phyloP scores from a whole-genome alignment of 1,140 invertebrate species.

The Rhizoglyphus robini region DNA sequence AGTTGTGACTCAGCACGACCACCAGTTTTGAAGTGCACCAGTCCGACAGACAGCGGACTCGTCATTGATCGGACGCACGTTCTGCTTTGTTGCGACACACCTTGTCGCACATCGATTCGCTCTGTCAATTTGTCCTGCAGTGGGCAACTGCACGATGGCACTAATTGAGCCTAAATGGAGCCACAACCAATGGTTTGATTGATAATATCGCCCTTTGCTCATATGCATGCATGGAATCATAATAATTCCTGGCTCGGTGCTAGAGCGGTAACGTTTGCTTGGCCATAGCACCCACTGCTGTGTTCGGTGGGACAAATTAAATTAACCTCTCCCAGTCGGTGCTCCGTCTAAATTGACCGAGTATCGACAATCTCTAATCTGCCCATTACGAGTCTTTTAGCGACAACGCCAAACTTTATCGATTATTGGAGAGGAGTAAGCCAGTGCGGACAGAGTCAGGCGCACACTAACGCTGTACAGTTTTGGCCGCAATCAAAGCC shows the following conservation, averaged over 20 bases:
- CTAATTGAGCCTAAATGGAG: constrained; percentile 7
- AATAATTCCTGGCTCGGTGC: too few relatives aligned
- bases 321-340: constrained; percentile 11
- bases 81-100: neutral
- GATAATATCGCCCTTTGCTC: neutral
- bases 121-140: neutral
- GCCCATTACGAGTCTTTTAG: neutral
- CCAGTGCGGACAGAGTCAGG: too few relatives aligned
- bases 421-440: neutral
- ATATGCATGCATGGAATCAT: neutral
- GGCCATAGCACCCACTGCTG: neutral
- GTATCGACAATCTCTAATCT: neutral
- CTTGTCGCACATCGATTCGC: constrained; percentile 2
- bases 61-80: neutral
- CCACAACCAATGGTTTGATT: neutral
- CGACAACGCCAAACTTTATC: constrained; percentile 11
- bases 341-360: constrained; percentile 2
- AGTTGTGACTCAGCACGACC: too few relatives aligned
- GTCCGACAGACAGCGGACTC: too few relatives aligned
- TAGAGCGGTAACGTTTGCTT: too few relatives aligned
- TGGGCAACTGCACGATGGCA: neutral
- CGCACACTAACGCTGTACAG: too few relatives aligned
- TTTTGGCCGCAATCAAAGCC: too few relatives aligned
- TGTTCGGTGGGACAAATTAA: too few relatives aligned
- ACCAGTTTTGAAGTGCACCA: too few relatives aligned